Evolutionary conservation across 2,113 vertebrate genomes (phyloP).

Genomic region (Oryzias melastigma): DNA sequence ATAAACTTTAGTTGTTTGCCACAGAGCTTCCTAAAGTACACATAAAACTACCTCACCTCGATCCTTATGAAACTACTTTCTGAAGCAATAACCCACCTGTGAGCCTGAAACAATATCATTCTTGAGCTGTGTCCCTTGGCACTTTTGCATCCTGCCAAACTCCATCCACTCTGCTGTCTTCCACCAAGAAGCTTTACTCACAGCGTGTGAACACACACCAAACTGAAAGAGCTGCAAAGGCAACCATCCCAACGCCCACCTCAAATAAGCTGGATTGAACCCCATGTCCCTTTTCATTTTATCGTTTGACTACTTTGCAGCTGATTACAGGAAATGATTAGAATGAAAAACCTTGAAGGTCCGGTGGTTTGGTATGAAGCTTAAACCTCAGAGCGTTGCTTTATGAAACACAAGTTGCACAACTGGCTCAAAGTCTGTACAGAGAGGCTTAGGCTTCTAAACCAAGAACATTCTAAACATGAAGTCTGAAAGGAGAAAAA

Average conservation of each 20-base stretch:
- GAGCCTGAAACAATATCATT: constrained; percentile 45
- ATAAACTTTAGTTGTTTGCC: constrained; percentile 35
- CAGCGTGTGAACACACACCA: too few species aligned
- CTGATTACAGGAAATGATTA: constrained; percentile 75
- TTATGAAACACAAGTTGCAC: constrained; percentile 69
- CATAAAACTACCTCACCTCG: constrained; percentile 29
- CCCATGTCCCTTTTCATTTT: constrained; percentile 42
- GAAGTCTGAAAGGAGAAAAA: constrained; percentile 25
- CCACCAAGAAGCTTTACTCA: constrained; percentile 27
- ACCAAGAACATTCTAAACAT: constrained; percentile 49
- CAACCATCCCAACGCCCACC: constrained; percentile 5
- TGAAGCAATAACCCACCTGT: constrained; percentile 27
- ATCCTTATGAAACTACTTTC: constrained; percentile 24
- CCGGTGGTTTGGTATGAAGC: constrained; percentile 44
- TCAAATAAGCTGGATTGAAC: constrained; percentile 42
- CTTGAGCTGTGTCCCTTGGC: not conserved
- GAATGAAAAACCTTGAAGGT: constrained; percentile 50
- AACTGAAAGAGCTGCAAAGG: too few species aligned
- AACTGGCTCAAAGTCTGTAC: constrained; percentile 62
- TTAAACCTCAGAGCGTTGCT: constrained; percentile 50
- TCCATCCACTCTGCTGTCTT: constrained; percentile 27
- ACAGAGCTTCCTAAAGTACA: constrained; percentile 16
- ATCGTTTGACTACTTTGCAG: constrained; percentile 39
- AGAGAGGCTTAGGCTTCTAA: constrained; percentile 63
- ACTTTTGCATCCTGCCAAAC: constrained; percentile 3